Evolutionary conservation across 2,888 invertebrate species (phyloP).

Genomic region (Amblyteles armatorius): DNA sequence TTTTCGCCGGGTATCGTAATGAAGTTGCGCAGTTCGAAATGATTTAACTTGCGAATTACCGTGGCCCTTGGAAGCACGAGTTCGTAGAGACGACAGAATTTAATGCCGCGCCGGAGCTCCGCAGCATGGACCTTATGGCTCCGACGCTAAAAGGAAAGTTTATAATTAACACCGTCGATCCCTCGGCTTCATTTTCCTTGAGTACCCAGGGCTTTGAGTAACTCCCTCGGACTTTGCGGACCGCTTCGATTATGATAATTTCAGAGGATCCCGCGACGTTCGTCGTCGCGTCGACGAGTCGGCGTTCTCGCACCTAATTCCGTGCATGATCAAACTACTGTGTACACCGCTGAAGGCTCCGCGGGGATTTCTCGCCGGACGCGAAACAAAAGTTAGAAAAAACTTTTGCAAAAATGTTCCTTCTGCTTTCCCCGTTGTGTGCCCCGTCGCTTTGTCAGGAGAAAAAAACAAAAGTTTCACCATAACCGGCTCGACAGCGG

Average conservation of each 20-base stretch:
- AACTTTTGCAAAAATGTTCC: not conserved
- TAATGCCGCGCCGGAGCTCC: constrained; percentile 64
- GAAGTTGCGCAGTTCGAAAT: not conserved
- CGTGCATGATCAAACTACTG: constrained; percentile 56
- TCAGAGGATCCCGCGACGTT: too few relatives aligned
- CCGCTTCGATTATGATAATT: constrained; percentile 71
- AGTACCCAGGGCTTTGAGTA: not conserved
- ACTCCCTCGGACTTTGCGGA: not conserved
- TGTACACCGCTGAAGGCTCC: not conserved
- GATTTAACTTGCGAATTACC: constrained; percentile 11
- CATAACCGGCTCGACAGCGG: too few relatives aligned
- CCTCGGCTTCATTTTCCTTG: constrained; percentile 37
- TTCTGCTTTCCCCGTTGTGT: not conserved
- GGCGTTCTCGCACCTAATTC: constrained; percentile 49
- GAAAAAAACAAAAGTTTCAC: too few relatives aligned
- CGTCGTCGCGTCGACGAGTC: constrained; percentile 39
- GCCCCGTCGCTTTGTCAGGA: too few relatives aligned
- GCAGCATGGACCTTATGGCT: constrained; percentile 19
- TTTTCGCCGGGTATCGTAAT: not conserved
- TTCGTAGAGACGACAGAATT: constrained; percentile 58
- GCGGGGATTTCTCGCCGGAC: not conserved
- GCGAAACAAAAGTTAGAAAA: not conserved
- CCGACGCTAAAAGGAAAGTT: constrained; percentile 74
- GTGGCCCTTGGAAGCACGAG: not conserved
- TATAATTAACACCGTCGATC: constrained; percentile 77